These are phyloP conservation scores for Baccha elongata DNA, from an alignment of 2,888 invertebrate species.

Conservation along the genomic window DNA sequence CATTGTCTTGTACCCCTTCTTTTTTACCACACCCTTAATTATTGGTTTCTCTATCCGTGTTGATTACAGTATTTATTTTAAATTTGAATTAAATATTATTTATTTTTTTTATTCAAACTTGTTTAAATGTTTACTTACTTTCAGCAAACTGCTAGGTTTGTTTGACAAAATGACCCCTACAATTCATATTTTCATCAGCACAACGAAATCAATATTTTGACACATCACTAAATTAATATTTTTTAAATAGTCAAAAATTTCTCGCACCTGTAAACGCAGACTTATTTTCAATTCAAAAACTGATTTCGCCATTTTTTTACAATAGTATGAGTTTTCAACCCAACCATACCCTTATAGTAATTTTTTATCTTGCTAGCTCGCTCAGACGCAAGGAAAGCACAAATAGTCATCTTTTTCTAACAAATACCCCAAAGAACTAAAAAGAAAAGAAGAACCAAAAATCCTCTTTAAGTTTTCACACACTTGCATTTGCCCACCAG, in stretches of 20 bases:
- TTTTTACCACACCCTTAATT: too few species aligned
- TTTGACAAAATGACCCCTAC: too few species aligned
- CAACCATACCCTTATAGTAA: background rate
- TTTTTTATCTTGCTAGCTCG: background rate
- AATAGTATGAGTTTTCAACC: background rate
- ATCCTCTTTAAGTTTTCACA: conserved; percentile 58
- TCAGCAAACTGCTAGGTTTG: too few species aligned
- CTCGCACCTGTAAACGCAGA: conserved; percentile 42
- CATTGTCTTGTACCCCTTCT: too few species aligned
- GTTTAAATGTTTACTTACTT: too few species aligned
- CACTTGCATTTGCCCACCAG: conserved; percentile 62
- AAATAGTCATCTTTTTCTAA: conserved; percentile 23
- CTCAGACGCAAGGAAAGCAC: background rate
- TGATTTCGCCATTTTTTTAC: conserved; percentile 12
- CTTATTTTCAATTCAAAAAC: background rate
- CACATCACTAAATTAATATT: too few species aligned
- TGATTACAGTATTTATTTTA: too few species aligned
- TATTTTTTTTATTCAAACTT: too few species aligned
- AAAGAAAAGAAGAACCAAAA: conserved; percentile 15
- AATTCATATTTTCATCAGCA: too few species aligned
- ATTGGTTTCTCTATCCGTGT: too few species aligned
- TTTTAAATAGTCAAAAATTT: background rate
- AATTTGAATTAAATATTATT: too few species aligned
- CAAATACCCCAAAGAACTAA: background rate
- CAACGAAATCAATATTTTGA: too few species aligned